phyloP scores from a whole-genome alignment of 92 coral and sea anemone species.

The Paramuricea clavata region DNA sequence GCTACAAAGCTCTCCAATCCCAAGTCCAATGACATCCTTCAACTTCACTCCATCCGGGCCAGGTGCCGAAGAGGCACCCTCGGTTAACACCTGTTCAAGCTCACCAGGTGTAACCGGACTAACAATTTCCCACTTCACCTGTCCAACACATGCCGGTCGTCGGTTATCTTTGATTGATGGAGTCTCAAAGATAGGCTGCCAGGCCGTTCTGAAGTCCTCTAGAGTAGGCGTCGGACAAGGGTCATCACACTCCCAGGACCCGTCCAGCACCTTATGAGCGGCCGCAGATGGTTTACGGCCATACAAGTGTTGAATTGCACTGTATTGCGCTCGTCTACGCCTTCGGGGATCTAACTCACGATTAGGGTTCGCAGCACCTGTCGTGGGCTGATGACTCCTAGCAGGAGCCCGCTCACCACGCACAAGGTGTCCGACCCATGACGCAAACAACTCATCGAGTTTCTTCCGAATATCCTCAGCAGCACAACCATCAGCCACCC shows the following conservation, averaged over 20 bases:
- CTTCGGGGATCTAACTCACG: slow-evolving; percentile 44
- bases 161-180: slow-evolving; percentile 9
- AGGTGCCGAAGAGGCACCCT: slow-evolving; percentile 8
- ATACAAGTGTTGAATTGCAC: not conserved
- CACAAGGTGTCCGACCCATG: not conserved
- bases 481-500: slow-evolving; percentile 9
- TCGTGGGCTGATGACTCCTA: not conserved
- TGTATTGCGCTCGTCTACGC: slow-evolving; percentile 5
- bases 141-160: not conserved
- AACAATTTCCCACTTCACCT: not conserved
- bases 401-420: not conserved
- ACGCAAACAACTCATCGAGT: not conserved
- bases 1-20: not conserved
- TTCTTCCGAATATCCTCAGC: not conserved
- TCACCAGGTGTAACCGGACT: not conserved
- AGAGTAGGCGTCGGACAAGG: not conserved
- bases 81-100: not conserved
- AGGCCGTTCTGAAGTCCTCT: not conserved
- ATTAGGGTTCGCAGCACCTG: not conserved
- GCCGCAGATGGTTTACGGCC: not conserved
- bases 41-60: slow-evolving; percentile 38
- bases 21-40: not conserved
- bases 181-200: slow-evolving; percentile 9
- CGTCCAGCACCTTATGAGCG: not conserved
- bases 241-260: not conserved